A percentile compares a stretch with the other conserved stretches of the same genome.
Evolutionary conservation across 1,140 invertebrate genomes (phyloP).

Genomic region (Diabrotica undecimpunctata): DNA sequence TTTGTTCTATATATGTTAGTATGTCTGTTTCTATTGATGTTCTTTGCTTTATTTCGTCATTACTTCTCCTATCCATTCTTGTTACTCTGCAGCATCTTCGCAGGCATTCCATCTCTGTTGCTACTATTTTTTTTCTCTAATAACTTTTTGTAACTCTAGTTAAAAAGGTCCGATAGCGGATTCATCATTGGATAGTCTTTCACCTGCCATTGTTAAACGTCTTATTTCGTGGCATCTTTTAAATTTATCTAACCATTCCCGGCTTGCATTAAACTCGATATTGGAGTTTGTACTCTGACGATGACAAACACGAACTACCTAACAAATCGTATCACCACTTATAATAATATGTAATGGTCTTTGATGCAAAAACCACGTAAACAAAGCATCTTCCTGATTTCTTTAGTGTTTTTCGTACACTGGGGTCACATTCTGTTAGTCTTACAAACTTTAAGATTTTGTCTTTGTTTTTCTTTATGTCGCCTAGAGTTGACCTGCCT

Average conservation of each 20-base stretch:
- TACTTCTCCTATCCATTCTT: too few relatives aligned
- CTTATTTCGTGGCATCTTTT: conserved; percentile 43
- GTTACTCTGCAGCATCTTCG: too few relatives aligned
- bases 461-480: too few relatives aligned
- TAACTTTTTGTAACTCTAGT: conserved; percentile 33
- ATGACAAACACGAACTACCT: conserved; percentile 9
- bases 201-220: conserved; percentile 39
- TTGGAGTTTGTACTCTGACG: background rate
- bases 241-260: conserved; percentile 45
- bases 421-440: background rate
- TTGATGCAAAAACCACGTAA: conserved; percentile 13
- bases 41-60: too few relatives aligned
- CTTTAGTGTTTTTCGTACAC: too few relatives aligned
- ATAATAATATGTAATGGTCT: conserved; percentile 9
- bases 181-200: conserved; percentile 36
- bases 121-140: conserved; percentile 26
- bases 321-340: conserved; percentile 8
- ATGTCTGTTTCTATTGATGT: too few relatives aligned
- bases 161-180: conserved; percentile 25
- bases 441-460: too few relatives aligned
- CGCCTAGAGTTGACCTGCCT: too few relatives aligned
- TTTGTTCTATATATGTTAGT: too few relatives aligned
- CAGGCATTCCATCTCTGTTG: too few relatives aligned
- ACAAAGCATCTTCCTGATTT: conserved; percentile 11
- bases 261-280: conserved; percentile 38